phyloP scores from a whole-genome alignment of 2,888 invertebrate genomes.

The Drosophila setosimentum region DNA sequence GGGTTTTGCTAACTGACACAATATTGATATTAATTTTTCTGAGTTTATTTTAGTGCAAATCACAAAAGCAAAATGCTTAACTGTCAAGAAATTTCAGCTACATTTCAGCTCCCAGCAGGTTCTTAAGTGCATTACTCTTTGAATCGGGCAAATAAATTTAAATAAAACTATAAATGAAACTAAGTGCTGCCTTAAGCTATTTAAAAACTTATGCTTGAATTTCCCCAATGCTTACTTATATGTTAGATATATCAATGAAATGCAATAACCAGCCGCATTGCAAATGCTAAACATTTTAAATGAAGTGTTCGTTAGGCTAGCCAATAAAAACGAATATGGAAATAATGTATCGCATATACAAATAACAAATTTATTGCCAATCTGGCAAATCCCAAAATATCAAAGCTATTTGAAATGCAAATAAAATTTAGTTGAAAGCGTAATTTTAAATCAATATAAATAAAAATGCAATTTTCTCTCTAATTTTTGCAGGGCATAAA shows the following conservation, averaged over 20 bases:
- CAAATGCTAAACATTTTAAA: neutral
- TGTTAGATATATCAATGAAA: neutral
- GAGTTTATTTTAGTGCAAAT: neutral
- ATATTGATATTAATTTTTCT: neutral
- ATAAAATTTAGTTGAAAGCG: slow-evolving; percentile 27
- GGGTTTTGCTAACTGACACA: neutral
- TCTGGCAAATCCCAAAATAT: slow-evolving; percentile 10
- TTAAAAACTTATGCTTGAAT: neutral
- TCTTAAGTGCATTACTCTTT: neutral
- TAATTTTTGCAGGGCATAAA: slow-evolving; percentile 54
- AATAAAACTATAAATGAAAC: neutral
- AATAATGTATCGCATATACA: slow-evolving; percentile 21
- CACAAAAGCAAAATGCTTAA: neutral
- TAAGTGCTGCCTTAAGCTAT: neutral
- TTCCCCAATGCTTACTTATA: neutral
- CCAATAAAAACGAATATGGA: slow-evolving; percentile 14
- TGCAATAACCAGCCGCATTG: neutral
- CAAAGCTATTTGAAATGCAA: slow-evolving; percentile 4
- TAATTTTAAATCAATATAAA: slow-evolving; percentile 51
- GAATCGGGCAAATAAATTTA: neutral
- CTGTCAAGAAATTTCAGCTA: neutral
- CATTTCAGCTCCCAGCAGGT: neutral
- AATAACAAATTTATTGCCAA: slow-evolving; percentile 41
- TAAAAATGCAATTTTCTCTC: slow-evolving; percentile 45
- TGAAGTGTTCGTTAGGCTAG: neutral